Evolutionary conservation across 2,797 vertebrate species (phyloP), one percentile per base, ranked within the genome.

Genomic region (Micromesistius poutassou): DNA sequence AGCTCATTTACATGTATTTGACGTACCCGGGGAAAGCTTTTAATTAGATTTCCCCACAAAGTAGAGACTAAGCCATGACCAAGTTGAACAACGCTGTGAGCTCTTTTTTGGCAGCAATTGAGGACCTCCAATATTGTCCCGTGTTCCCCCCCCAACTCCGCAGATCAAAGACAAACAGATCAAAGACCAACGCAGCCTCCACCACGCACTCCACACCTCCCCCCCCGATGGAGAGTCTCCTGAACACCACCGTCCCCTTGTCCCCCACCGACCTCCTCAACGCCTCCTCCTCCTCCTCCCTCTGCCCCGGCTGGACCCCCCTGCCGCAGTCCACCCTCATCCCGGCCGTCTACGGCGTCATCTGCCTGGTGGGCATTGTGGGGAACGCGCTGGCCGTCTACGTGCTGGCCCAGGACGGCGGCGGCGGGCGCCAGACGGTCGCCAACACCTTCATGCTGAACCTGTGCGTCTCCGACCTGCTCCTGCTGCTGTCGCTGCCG

Each of bases 361-460:
- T 97, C 87, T 96, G 94, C 76, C 79, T 91, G 40, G 83, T 97
- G 76, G 97, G 97, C 2, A 92, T 92, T 31, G 36, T 94, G 71
- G 96, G 89, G 74, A 98, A 97, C 78, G 87, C 93, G 0, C 82
- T 98, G 85, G 95, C 97, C 1, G 91, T 96, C 31, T 90, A 85
- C 0, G 94, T 97, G 30, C 89, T 97, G 79, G 96, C 94, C 10
- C 91, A 87, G n/a, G 90, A 89, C 74, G 84, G 84, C 0, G 87
- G 93, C n/a, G 30, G 88, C 91, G n/a, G n/a, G 0, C 93, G 90
- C 88, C 90, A 83, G 66, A 96, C 94, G 0, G 94, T 97, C 0
- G 95, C 97, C 0, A 97, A 94, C 75, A 94, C 95, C 10, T 97
- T 97, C 81, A 96, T 98, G 87, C 88, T 97, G 84, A 98, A 97